Conservation (phyloP, 2,888 invertebrate species). For the Rhaphigaster nebulosa region DNA sequence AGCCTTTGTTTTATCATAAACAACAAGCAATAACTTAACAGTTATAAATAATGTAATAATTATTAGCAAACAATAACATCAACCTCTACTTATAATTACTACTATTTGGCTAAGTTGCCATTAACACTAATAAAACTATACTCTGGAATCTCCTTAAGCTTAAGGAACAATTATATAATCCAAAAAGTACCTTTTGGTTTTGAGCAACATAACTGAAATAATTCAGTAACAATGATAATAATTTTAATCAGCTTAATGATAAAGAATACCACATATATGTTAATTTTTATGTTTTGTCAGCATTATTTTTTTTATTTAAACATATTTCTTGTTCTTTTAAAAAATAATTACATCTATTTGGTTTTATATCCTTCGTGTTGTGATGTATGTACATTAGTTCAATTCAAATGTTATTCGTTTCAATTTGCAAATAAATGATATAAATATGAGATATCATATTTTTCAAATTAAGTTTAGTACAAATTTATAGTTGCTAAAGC, state of each 20-base stretch:
- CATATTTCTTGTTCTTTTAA: neutral
- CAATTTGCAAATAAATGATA: neutral
- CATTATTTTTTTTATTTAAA: neutral
- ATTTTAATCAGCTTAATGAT: neutral
- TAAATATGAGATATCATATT: too few relatives aligned
- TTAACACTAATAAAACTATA: constrained; percentile 43
- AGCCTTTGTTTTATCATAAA: constrained; percentile 57
- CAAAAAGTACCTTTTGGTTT: constrained; percentile 44
- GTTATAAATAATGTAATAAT: constrained; percentile 45
- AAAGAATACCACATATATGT: neutral
- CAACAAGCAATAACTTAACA: constrained; percentile 56
- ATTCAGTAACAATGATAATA: constrained; percentile 6
- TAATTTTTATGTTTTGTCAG: neutral
- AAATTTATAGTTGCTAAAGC: neutral
- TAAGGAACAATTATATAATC: constrained; percentile 39
- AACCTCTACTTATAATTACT: constrained; percentile 51
- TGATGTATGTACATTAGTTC: too few relatives aligned
- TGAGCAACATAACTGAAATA: constrained; percentile 47
- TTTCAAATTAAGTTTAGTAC: neutral
- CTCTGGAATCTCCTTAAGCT: neutral
- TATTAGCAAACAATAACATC: constrained; percentile 56
- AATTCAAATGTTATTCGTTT: too few relatives aligned
- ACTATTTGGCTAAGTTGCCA: constrained; percentile 31
- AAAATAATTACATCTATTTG: neutral
- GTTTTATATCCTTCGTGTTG: too few relatives aligned